Percentiles rank a stretch among this genome's conserved stretches.
Conservation (phyloP, 2,113 vertebrate species). For the Tamias sibiricus region DNA sequence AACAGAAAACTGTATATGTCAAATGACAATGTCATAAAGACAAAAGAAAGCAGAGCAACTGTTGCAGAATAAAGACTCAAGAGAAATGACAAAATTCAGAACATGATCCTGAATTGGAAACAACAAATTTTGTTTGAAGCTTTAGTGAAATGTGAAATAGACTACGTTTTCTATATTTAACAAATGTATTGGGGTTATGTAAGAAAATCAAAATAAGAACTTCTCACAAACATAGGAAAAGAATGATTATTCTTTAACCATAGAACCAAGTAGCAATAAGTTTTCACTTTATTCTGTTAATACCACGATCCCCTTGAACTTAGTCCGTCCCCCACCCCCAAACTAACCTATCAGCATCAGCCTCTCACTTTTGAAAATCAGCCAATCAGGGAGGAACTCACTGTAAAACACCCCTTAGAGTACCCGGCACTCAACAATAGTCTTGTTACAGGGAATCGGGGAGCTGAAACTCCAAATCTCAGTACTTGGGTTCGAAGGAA, state of each 20-base stretch:
- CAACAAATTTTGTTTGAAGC: neutral
- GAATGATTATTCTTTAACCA: neutral
- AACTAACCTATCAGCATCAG: neutral
- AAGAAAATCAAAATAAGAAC: slow-evolving; percentile 8
- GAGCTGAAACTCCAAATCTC: too few relatives aligned
- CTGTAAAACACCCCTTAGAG: neutral
- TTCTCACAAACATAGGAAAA: slow-evolving; percentile 3
- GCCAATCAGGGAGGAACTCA: neutral
- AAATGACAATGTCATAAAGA: neutral
- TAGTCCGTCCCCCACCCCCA: neutral
- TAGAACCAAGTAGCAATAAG: neutral
- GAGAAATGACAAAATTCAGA: neutral
- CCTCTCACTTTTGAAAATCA: neutral
- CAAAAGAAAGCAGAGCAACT: neutral
- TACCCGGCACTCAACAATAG: neutral
- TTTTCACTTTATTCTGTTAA: neutral
- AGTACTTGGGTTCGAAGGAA: too few relatives aligned
- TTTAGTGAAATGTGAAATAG: neutral
- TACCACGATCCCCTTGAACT: neutral
- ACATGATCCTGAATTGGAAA: neutral
- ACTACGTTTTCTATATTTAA: neutral
- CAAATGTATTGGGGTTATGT: neutral
- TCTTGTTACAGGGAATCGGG: neutral
- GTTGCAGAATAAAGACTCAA: neutral
- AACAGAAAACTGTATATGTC: neutral